Evolutionary conservation across 2,888 invertebrate genomes (phyloP).

Genomic region (Coenonympha glycerion): DNA sequence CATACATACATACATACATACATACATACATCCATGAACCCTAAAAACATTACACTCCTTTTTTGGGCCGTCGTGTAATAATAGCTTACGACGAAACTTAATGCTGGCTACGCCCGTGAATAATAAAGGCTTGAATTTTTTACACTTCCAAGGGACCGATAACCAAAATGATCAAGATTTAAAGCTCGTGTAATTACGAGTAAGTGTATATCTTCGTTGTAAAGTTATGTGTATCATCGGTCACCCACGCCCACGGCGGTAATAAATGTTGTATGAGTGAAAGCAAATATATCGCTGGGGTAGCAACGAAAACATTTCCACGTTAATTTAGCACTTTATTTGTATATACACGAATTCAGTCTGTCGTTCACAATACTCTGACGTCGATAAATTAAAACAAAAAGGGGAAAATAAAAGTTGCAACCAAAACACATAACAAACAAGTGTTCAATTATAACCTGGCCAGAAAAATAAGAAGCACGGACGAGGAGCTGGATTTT

Average conservation of each 20-base stretch:
- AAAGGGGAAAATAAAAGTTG: neutral
- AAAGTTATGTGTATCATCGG: neutral
- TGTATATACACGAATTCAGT: constrained; percentile 9
- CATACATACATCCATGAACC: too few relatives aligned
- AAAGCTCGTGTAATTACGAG: too few relatives aligned
- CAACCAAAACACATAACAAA: neutral
- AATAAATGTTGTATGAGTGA: constrained; percentile 6
- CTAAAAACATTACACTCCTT: too few relatives aligned
- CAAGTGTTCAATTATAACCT: neutral
- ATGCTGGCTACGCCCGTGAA: too few relatives aligned
- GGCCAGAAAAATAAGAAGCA: too few relatives aligned
- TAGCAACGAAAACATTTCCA: constrained; percentile 2
- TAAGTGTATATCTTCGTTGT: neutral
- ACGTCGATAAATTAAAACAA: constrained; percentile 12
- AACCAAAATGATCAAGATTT: too few relatives aligned
- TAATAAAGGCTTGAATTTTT: too few relatives aligned
- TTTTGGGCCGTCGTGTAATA: too few relatives aligned
- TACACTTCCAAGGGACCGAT: too few relatives aligned
- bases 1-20: too few relatives aligned
- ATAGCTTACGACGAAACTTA: too few relatives aligned
- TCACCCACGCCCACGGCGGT: neutral
- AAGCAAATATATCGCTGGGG: constrained; percentile 6
- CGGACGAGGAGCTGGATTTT: too few relatives aligned
- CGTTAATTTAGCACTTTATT: constrained; percentile 7
- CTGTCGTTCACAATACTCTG: constrained; percentile 9